These are phyloP conservation scores for Vidua macroura DNA, from an alignment of 2,113 vertebrate genomes.

Conservation along the genomic window DNA sequence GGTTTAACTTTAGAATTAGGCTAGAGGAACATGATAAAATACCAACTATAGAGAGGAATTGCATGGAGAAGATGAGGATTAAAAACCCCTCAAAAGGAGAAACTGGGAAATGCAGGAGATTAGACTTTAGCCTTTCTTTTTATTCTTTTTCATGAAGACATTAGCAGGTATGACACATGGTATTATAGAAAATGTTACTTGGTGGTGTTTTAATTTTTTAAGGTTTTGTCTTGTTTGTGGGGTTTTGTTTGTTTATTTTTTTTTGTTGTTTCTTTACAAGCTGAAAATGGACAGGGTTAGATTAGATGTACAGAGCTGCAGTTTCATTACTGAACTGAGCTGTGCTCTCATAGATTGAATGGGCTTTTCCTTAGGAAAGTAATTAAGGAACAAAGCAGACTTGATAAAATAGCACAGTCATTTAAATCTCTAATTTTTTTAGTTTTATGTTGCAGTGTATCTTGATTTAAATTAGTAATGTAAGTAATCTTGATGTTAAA, in stretches of 20 bases:
- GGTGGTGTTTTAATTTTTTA: not conserved
- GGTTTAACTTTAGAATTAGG: not conserved
- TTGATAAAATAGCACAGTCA: not conserved
- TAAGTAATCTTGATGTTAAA: not conserved
- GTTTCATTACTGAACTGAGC: not conserved
- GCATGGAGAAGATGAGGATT: not conserved
- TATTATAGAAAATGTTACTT: not conserved
- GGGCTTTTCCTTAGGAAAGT: slow-evolving; percentile 1
- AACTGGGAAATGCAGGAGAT: not conserved
- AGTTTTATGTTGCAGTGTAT: not conserved
- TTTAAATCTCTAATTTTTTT: not conserved
- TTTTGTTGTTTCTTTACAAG: not conserved
- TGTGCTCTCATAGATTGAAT: not conserved
- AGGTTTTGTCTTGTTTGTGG: not conserved
- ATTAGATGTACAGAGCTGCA: not conserved
- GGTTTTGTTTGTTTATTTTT: not conserved
- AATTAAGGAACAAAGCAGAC: not conserved
- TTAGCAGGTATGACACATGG: not conserved
- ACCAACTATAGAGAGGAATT: not conserved
- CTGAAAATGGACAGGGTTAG: not conserved
- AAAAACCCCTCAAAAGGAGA: not conserved
- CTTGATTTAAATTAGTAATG: not conserved
- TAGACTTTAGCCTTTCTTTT: not conserved
- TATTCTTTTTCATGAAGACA: not conserved
- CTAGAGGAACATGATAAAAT: not conserved